Percentiles rank a stretch among this genome's conserved stretches.
These are phyloP conservation scores for Apamea crenata DNA, from an alignment of 2,888 invertebrate genomes.

Conservation along the genomic window DNA sequence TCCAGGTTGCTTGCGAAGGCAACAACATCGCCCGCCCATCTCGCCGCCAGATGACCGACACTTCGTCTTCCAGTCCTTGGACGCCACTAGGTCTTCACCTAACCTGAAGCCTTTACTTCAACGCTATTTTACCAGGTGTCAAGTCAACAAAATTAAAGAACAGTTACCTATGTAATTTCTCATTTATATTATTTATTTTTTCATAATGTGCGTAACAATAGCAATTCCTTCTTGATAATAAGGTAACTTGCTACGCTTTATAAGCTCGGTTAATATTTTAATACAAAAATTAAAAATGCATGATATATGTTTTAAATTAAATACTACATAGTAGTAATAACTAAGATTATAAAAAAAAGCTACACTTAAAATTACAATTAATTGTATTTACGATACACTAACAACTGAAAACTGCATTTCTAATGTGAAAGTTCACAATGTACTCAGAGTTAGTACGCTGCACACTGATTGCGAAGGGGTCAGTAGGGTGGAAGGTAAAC, in stretches of 20 bases:
- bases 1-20: too few relatives aligned
- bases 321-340: conserved; percentile 71
- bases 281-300: conserved; percentile 33
- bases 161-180: background rate
- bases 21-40: too few relatives aligned
- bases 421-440: conserved; percentile 98
- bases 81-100: too few relatives aligned
- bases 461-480: conserved; percentile 98
- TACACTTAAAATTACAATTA: conserved; percentile 47
- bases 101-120: too few relatives aligned
- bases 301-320: conserved; percentile 2
- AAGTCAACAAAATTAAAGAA: conserved; percentile 8
- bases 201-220: conserved; percentile 22
- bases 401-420: conserved; percentile 90
- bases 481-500: conserved; percentile 98
- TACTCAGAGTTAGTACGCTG: conserved; percentile 98
- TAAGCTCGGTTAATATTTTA: conserved; percentile 36
- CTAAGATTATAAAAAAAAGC: conserved; percentile 31
- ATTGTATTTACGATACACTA: conserved; percentile 64
- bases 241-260: conserved; percentile 10
- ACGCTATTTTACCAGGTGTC: too few relatives aligned
- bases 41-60: too few relatives aligned
- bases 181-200: conserved; percentile 15
- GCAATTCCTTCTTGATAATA: conserved; percentile 30
- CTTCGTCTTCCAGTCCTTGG: too few relatives aligned